Conservation (phyloP, 2,888 invertebrate genomes). For the Apamea sordens region DNA sequence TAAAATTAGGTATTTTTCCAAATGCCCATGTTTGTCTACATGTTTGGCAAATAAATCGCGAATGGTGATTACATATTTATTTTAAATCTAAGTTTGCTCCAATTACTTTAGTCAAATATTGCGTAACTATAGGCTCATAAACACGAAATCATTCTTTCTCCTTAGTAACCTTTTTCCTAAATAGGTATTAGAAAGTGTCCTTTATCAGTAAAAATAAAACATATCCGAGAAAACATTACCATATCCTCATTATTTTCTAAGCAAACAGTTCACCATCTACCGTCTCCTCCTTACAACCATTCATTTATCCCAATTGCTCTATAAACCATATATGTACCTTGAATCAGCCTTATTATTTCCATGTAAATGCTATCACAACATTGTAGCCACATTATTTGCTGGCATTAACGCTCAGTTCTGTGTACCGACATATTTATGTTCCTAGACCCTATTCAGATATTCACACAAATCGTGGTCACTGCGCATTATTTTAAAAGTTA, state of each 20-base stretch:
- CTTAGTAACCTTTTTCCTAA: not conserved
- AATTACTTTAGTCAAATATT: too few relatives aligned
- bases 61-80: too few relatives aligned
- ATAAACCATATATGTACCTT: slow-evolving; percentile 45
- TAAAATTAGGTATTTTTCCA: too few relatives aligned
- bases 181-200: not conserved
- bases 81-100: too few relatives aligned
- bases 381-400: slow-evolving; percentile 41
- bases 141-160: not conserved
- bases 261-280: not conserved
- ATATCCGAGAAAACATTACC: not conserved
- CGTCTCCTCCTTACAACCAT: slow-evolving; percentile 8
- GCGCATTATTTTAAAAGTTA: slow-evolving; percentile 56
- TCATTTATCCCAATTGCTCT: slow-evolving; percentile 31
- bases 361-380: slow-evolving; percentile 43
- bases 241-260: not conserved
- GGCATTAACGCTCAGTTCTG: slow-evolving; percentile 47
- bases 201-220: not conserved
- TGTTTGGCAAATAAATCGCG: too few relatives aligned
- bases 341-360: slow-evolving; percentile 44
- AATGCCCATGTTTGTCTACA: too few relatives aligned
- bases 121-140: not conserved
- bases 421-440: slow-evolving; percentile 42
- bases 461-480: slow-evolving; percentile 51
- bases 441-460: slow-evolving; percentile 46